phyloP scores from a whole-genome alignment of 2,888 invertebrate genomes.

The Drosophila histrio region DNA sequence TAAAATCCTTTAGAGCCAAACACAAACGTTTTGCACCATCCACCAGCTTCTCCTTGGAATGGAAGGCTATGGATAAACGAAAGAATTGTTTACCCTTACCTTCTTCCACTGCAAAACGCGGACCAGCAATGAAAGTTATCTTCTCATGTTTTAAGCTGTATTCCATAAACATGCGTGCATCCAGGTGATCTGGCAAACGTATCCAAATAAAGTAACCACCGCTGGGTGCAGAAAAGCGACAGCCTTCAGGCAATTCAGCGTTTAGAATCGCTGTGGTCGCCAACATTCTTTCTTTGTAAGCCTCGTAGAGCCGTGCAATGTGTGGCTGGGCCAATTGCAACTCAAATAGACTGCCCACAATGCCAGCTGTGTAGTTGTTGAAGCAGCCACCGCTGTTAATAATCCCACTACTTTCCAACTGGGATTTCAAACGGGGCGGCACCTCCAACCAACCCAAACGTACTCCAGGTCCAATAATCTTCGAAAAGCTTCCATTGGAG shows the following conservation, averaged over 20 bases:
- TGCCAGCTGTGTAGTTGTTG: constrained; percentile 86
- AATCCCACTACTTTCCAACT: constrained; percentile 84
- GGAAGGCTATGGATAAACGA: constrained; percentile 85
- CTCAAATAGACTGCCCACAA: constrained; percentile 86
- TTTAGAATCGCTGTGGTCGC: constrained; percentile 83
- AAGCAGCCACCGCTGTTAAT: constrained; percentile 86
- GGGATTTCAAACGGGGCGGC: constrained; percentile 83
- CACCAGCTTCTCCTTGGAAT: constrained; percentile 81
- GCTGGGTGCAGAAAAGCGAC: constrained; percentile 83
- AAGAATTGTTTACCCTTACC: constrained; percentile 83
- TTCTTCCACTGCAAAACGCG: constrained; percentile 82
- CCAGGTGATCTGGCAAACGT: constrained; percentile 83
- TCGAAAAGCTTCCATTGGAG: constrained; percentile 88
- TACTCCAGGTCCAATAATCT: constrained; percentile 87
- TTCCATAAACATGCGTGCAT: constrained; percentile 83
- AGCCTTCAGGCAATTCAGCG: constrained; percentile 83
- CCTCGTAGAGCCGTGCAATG: constrained; percentile 81
- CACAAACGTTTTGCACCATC: constrained; percentile 82
- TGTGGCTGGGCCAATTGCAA: constrained; percentile 85
- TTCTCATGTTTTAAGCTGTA: constrained; percentile 84
- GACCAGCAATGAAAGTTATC: constrained; percentile 84
- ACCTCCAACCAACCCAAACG: constrained; percentile 88
- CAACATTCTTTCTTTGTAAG: constrained; percentile 85
- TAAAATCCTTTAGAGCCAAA: constrained; percentile 78
- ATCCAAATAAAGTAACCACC: constrained; percentile 88